phyloP scores from a whole-genome alignment of 2,888 invertebrate genomes.

The Rambutsinella grinnellia region DNA sequence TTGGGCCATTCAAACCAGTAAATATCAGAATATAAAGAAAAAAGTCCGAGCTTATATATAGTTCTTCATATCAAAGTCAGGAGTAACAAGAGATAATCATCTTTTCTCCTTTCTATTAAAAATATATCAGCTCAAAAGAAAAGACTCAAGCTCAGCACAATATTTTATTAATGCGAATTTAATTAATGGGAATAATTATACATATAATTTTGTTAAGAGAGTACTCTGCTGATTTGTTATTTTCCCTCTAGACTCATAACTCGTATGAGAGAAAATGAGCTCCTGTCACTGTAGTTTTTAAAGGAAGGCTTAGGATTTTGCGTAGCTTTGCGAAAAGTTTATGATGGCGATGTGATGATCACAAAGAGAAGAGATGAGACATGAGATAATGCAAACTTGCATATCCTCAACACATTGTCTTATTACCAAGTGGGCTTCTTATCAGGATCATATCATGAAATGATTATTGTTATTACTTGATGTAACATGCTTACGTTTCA shows the following conservation, averaged over 20 bases:
- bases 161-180: constrained; percentile 39
- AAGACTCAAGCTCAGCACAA: no score
- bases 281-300: constrained; percentile 19
- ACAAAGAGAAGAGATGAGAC: constrained; percentile 11
- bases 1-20: no score
- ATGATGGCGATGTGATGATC: constrained; percentile 3
- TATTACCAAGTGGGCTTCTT: no score
- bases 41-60: no score
- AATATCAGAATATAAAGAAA: no score
- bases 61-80: no score
- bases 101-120: no score
- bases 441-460: no score
- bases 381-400: constrained; percentile 7
- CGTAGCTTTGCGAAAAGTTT: not conserved
- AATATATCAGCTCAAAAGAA: no score
- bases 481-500: not conserved
- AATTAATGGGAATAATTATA: constrained; percentile 44
- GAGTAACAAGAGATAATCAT: no score
- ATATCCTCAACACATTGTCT: constrained; percentile 25
- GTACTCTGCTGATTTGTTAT: constrained; percentile 22
- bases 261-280: no score
- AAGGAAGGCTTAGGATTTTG: constrained; percentile 11
- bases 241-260: constrained; percentile 4
- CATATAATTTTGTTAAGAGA: not conserved
- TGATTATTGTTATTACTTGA: constrained; percentile 20